Percentiles rank a stretch among this genome's conserved stretches.
These are phyloP conservation scores for Abrostola triplasia DNA, from an alignment of 2,888 invertebrate species.

Conservation along the genomic window DNA sequence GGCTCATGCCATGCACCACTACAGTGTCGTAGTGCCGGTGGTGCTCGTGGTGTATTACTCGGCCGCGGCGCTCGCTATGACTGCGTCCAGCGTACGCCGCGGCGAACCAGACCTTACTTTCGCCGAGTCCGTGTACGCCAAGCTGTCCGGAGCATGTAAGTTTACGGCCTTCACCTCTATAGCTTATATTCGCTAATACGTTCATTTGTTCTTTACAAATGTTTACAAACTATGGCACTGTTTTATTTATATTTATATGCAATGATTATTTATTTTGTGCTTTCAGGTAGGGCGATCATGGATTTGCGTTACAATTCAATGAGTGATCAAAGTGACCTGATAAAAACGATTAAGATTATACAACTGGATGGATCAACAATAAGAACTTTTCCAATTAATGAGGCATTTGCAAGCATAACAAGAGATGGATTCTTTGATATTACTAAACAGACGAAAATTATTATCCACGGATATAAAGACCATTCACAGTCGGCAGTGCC, in stretches of 20 bases:
- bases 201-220: slow-evolving; percentile 8
- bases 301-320: slow-evolving; percentile 75
- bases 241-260: too few species aligned
- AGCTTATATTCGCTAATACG: slow-evolving; percentile 36
- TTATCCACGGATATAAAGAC: slow-evolving; percentile 85
- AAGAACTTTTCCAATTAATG: slow-evolving; percentile 75
- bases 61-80: slow-evolving; percentile 51
- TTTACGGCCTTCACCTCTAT: slow-evolving; percentile 60
- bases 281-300: slow-evolving; percentile 83
- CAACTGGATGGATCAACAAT: slow-evolving; percentile 69
- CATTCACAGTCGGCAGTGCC: slow-evolving; percentile 81
- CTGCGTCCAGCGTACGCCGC: slow-evolving; percentile 49
- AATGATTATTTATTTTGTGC: slow-evolving; percentile 27
- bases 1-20: slow-evolving; percentile 79
- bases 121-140: slow-evolving; percentile 80
- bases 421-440: slow-evolving; percentile 78
- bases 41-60: slow-evolving; percentile 63
- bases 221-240: neutral
- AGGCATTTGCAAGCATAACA: slow-evolving; percentile 74
- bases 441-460: slow-evolving; percentile 81
- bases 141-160: slow-evolving; percentile 84
- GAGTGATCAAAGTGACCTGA: slow-evolving; percentile 71
- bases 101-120: slow-evolving; percentile 71
- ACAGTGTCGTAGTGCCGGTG: slow-evolving; percentile 64
- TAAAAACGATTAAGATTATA: slow-evolving; percentile 80